Evolutionary conservation across 2,113 vertebrate species (phyloP).

Genomic region (Arizona elegans): DNA sequence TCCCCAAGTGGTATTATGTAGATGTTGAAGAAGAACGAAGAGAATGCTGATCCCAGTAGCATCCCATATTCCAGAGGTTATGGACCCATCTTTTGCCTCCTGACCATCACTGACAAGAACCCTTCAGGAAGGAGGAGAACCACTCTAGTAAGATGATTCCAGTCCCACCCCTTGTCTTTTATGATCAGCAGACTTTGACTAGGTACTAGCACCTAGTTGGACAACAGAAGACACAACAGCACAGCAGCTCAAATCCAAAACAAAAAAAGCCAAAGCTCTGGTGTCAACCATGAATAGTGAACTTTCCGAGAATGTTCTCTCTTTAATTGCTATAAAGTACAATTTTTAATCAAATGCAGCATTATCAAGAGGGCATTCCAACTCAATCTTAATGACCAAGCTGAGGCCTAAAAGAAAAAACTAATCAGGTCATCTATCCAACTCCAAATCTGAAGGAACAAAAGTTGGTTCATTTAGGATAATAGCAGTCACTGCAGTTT

Average conservation of each 20-base stretch:
- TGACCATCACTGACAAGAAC: neutral
- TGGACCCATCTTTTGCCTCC: neutral
- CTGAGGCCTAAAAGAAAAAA: neutral
- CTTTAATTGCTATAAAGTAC: neutral
- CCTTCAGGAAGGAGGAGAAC: neutral
- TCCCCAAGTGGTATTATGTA: neutral
- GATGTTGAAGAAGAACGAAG: neutral
- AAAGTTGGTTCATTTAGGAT: neutral
- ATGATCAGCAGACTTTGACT: neutral
- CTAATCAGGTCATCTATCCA: neutral
- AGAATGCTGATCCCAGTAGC: neutral
- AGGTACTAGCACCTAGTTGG: neutral
- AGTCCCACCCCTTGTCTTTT: neutral
- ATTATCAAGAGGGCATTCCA: neutral
- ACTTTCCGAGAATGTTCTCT: neutral
- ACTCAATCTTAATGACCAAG: neutral
- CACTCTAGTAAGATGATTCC: neutral
- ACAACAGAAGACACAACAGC: neutral
- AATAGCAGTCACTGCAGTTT: neutral
- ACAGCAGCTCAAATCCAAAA: neutral
- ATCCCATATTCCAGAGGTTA: neutral
- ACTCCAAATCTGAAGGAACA: neutral
- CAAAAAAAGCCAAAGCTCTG: neutral
- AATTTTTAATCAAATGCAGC: neutral
- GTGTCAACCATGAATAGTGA: neutral